Conservation (phyloP, 2,888 invertebrate genomes). For the Agrotis exclamationis region DNA sequence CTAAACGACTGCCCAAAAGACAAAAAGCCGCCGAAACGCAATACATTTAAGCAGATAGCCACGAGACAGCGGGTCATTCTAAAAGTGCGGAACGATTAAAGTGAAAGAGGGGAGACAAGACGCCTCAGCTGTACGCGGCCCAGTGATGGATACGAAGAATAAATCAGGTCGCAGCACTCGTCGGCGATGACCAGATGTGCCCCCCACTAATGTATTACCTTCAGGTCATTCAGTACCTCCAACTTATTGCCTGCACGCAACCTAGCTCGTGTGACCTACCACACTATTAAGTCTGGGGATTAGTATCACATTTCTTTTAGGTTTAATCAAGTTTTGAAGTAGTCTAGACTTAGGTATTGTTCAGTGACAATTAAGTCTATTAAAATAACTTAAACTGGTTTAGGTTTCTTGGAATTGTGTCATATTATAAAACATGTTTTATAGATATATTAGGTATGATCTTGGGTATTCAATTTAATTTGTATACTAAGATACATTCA, state of each 20-base stretch:
- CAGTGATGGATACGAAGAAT: conserved; percentile 88
- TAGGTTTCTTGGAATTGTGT: neutral
- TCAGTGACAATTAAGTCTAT: neutral
- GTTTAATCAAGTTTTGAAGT: conserved; percentile 2
- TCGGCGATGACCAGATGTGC: conserved; percentile 82
- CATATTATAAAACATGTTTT: too few species aligned
- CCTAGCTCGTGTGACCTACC: conserved; percentile 21
- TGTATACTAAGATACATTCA: neutral
- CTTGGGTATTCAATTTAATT: too few species aligned
- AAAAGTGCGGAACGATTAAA: conserved; percentile 79
- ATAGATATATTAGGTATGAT: too few species aligned
- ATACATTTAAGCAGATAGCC: conserved; percentile 56
- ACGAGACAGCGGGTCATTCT: conserved; percentile 75
- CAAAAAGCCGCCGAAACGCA: conserved; percentile 46
- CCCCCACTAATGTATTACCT: conserved; percentile 77
- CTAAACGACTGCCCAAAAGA: conserved; percentile 26
- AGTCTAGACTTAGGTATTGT: neutral
- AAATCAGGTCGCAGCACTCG: conserved; percentile 87
- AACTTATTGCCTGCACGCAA: conserved; percentile 66
- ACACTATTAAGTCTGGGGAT: conserved; percentile 5
- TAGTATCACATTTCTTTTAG: conserved; percentile 31
- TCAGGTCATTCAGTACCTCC: conserved; percentile 76
- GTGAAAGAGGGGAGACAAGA: conserved; percentile 79
- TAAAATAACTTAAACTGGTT: neutral
- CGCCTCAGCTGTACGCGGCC: conserved; percentile 81